phyloP scores from a whole-genome alignment of 2,797 vertebrate genomes.

The Sitta carolinensis region DNA sequence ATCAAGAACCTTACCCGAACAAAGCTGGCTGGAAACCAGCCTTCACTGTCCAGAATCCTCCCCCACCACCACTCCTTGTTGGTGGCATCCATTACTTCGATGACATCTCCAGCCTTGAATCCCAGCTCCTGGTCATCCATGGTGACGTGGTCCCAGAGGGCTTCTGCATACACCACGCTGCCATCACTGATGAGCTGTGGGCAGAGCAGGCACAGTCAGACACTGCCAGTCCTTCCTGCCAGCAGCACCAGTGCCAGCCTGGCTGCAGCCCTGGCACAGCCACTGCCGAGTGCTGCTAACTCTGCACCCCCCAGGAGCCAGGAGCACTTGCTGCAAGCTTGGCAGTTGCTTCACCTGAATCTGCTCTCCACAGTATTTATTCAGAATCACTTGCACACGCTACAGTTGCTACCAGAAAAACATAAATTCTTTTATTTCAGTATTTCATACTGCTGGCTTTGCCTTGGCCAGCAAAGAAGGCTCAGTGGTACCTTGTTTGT shows the following conservation, averaged over 20 bases:
- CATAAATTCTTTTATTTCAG: background rate
- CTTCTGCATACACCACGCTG: constrained; percentile 92
- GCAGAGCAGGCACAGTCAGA: background rate
- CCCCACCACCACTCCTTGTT: constrained; percentile 99
- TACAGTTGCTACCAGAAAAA: background rate
- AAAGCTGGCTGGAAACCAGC: constrained; percentile 97
- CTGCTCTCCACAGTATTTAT: background rate
- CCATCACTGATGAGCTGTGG: constrained; percentile 95
- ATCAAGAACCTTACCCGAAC: constrained; percentile 83
- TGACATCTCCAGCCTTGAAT: constrained; percentile 94
- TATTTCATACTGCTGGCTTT: background rate
- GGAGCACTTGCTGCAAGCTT: background rate
- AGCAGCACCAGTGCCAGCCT: background rate
- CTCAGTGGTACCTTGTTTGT: background rate
- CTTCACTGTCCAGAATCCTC: constrained; percentile 89
- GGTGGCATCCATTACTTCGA: constrained; percentile 95
- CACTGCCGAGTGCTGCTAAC: background rate
- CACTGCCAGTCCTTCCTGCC: background rate
- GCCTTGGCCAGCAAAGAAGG: background rate
- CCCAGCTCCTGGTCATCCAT: constrained; percentile 98
- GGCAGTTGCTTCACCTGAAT: background rate
- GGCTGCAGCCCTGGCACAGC: background rate
- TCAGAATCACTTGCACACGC: background rate
- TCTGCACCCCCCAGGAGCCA: fast-evolving
- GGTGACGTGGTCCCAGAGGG: constrained; percentile 97